Conservation (phyloP, 1,140 invertebrate species). For the Drosophila orena region DNA sequence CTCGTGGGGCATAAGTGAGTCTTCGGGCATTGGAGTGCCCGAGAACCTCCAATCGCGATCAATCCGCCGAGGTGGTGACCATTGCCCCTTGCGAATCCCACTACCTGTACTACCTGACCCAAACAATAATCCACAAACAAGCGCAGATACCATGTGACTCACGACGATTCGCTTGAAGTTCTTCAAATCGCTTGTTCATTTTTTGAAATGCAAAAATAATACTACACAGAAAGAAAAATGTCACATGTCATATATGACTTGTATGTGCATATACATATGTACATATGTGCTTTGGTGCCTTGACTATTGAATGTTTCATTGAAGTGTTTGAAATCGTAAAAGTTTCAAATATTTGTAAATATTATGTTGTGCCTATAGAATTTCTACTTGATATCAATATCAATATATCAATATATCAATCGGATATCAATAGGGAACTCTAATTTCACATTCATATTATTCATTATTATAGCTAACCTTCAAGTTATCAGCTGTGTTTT, state of each 20-base stretch:
- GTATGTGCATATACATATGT: background rate
- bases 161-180: constrained; percentile 33
- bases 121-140: background rate
- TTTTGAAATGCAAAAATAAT: background rate
- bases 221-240: background rate
- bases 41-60: constrained; percentile 20
- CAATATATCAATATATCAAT: too few species aligned
- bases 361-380: too few species aligned
- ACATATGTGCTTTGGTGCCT: too few species aligned
- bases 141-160: constrained; percentile 20
- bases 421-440: background rate
- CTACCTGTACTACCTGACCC: constrained; percentile 19
- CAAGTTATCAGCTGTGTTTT: too few species aligned
- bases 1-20: constrained; percentile 1
- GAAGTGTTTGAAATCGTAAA: too few species aligned
- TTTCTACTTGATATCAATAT: too few species aligned
- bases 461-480: background rate
- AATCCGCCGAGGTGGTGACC: constrained; percentile 45
- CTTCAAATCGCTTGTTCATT: constrained; percentile 14
- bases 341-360: too few species aligned
- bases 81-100: constrained; percentile 17
- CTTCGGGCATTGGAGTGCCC: too few species aligned
- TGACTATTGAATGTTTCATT: too few species aligned
- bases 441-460: background rate
- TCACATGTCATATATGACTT: background rate